Conservation (phyloP, 2,888 invertebrate species). For the Nemapogon koenigi region DNA sequence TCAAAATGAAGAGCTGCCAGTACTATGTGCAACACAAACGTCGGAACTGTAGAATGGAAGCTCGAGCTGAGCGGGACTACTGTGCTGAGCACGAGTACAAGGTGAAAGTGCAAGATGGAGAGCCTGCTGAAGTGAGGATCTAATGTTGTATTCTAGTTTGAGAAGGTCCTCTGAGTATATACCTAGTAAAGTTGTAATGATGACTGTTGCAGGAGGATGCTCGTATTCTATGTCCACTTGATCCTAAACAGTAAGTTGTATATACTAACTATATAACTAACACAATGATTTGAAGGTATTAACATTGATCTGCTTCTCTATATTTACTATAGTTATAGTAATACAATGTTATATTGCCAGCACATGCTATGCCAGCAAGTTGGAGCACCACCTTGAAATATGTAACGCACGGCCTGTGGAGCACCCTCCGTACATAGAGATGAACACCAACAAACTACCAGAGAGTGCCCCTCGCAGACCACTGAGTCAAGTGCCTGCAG, state of each 20-base stretch:
- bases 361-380: slow-evolving; percentile 71
- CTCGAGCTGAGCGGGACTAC: slow-evolving; percentile 69
- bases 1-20: no score
- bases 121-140: no score
- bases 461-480: slow-evolving; percentile 26
- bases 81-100: slow-evolving; percentile 84
- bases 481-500: slow-evolving; percentile 32
- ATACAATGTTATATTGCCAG: slow-evolving; percentile 40
- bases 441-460: slow-evolving; percentile 46
- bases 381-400: slow-evolving; percentile 72
- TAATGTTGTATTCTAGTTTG: no score
- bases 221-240: slow-evolving; percentile 75
- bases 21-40: slow-evolving; percentile 75
- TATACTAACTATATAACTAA: no score
- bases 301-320: no score
- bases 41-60: slow-evolving; percentile 77
- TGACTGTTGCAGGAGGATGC: slow-evolving; percentile 34
- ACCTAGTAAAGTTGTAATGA: no score
- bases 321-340: no score
- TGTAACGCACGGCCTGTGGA: slow-evolving; percentile 71
- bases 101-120: no score
- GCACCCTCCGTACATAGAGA: slow-evolving; percentile 59
- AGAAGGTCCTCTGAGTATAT: no score
- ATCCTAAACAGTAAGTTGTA: slow-evolving; percentile 71
- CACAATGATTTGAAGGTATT: no score